Base-by-base conservation (phyloP, 1,140 invertebrate species). In the Pissodes strobi region DNA sequence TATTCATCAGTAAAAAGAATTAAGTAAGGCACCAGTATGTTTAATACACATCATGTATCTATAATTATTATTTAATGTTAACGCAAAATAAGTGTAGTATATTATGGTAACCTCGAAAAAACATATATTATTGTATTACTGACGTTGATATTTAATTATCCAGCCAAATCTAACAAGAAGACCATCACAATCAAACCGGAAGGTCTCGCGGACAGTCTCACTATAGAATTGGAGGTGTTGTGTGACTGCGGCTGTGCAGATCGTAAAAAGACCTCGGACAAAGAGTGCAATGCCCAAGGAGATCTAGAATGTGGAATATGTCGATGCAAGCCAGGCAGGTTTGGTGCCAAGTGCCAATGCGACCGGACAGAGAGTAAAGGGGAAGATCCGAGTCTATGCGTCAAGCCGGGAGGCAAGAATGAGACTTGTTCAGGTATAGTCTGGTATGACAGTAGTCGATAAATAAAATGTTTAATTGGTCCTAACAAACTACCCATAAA, bases 271-370 rank as follows among this genome's bases (percentile, higher is more conserved):
- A 22, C 4, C 6, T 76, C 82, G 13, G 85, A 88, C 1, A 9
- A 73, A 0, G 76, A 85, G 49, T 95, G 92, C 76, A 87, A 80
- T 67, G 76, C 79, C 0, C 78, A 81, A 39, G 92, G 92, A 41
- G 87, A 86, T 4, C 82, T 87, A 1, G 89, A 89, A 73, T 98
- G 95, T 79, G 95, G 95, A 43, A 86, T 96, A 67, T 98, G 95
- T 75, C 84, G 88, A 63, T 98, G 95, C 79, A 79, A 88, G 64
- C 79, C 86, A 3, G 85, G 84, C 30, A 86, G 86, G 71, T 94
- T 92, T 76, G 95, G 95, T 41, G 86, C 89, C 71, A 83, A 81
- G 51, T 98, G 95, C 79, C 92, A 97, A 79, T 97, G 95, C 75
- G 68, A 69, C 37, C 53, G 38, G 13, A 37, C 51, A 8, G 55